Percentiles rank a stretch among this genome's conserved stretches.
Evolutionary conservation across 2,113 vertebrate species (phyloP).

Genomic region (Petroica traversi): DNA sequence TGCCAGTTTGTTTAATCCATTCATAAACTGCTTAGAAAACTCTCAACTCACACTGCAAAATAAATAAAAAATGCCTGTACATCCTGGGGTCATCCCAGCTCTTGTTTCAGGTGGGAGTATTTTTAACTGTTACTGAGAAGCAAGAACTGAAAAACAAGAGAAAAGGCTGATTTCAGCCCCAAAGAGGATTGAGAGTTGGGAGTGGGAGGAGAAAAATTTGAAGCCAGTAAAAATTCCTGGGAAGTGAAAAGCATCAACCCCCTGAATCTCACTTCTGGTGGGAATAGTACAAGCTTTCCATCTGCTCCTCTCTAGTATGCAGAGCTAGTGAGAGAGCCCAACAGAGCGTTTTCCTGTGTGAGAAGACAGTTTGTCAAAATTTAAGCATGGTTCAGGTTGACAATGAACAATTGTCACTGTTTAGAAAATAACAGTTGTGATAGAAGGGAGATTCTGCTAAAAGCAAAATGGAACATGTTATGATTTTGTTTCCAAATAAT

Average conservation of each 20-base stretch:
- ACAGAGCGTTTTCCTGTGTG: neutral
- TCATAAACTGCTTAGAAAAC: neutral
- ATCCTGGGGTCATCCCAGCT: neutral
- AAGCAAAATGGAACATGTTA: neutral
- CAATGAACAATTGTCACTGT: neutral
- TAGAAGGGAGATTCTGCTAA: neutral
- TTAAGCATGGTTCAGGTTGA: neutral
- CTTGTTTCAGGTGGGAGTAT: neutral
- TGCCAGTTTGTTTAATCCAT: neutral
- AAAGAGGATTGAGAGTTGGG: neutral
- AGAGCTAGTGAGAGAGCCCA: neutral
- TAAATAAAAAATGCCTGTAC: neutral
- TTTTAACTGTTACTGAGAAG: neutral
- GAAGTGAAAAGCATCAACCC: neutral
- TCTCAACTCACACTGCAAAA: neutral
- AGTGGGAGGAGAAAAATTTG: neutral
- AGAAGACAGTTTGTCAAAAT: neutral
- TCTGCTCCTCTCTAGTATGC: neutral
- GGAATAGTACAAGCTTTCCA: conserved; percentile 26
- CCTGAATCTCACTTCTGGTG: neutral
- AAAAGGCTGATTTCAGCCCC: neutral
- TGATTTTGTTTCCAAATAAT: neutral
- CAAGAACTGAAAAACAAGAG: neutral
- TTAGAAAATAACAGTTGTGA: neutral
- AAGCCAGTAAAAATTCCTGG: conserved; percentile 4